Evolutionary conservation across 2,888 invertebrate genomes (phyloP), one percentile per base, ranked within the genome.

Genomic region (Macropis europaea): DNA sequence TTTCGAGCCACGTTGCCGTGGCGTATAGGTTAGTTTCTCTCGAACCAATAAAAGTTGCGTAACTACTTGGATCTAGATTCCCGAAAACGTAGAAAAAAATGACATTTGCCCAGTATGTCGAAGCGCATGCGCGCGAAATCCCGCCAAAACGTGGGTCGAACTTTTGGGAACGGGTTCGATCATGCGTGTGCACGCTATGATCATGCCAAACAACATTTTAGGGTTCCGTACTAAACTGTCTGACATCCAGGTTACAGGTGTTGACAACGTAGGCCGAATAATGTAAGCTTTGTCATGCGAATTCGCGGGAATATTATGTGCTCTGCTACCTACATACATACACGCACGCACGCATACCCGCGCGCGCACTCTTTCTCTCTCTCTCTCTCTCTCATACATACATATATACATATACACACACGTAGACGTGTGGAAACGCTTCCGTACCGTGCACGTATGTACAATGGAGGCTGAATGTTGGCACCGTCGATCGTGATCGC

Each of bases 51-150:
- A n/a, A n/a, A n/a, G n/a, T n/a, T n/a, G n/a, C n/a, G n/a, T n/a
- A n/a, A n/a, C n/a, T n/a, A n/a, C n/a, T n/a, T n/a, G n/a, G n/a
- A n/a, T n/a, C n/a, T n/a, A n/a, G n/a, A n/a, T n/a, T n/a, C n/a
- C n/a, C n/a, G n/a, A 13, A 48, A 54, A 38, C 13, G 11, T 24
- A 56, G 30, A 34, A 73, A 77, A 81, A 78, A 82, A 74, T 82
- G 81, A 83, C 79, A 83, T 79, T 76, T 77, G n/a, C n/a, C n/a
- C n/a, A n/a, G n/a, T 64, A 48, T 47, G 62, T 43, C 50, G 28
- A 34, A 56, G 47, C 73, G 88, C 88, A 85, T 86, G 87, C 87
- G 88, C 80, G 59, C 48, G 67, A 85, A 85, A 86, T 84, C 89
- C 88, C 89, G 89, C 88, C 88, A 89, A 89, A 88, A 88, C 73